Evolutionary conservation across 2,888 invertebrate species (phyloP).

Genomic region (Andrena praecox): DNA sequence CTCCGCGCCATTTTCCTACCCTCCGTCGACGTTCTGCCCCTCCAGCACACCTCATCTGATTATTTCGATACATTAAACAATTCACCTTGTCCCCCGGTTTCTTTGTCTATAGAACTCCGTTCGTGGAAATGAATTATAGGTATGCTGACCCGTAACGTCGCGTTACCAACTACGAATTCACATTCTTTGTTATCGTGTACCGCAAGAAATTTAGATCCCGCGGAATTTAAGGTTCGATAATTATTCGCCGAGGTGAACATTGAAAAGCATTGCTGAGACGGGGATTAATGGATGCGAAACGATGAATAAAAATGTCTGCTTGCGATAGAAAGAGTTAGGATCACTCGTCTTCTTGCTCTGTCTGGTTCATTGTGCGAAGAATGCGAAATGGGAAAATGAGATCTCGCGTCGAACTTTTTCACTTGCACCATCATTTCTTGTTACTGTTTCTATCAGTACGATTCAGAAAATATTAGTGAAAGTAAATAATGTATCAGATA

Average conservation of each 20-base stretch:
- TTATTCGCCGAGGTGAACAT: background rate
- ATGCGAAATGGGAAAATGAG: background rate
- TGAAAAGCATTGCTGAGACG: background rate
- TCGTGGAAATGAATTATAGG: background rate
- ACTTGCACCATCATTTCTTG: background rate
- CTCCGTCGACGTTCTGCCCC: background rate
- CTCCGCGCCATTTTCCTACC: constrained; percentile 4
- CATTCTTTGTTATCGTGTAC: background rate
- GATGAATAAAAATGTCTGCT: background rate
- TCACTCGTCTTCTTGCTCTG: background rate
- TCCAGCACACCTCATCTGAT: background rate
- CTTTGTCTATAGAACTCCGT: background rate
- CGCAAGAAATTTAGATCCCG: background rate
- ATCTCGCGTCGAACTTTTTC: too few relatives aligned
- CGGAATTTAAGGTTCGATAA: background rate
- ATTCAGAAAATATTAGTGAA: background rate
- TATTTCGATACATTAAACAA: constrained; percentile 40
- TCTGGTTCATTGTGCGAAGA: background rate
- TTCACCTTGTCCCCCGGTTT: background rate
- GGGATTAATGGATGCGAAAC: background rate
- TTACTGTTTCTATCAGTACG: background rate
- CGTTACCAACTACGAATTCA: background rate
- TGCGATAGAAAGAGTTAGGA: background rate
- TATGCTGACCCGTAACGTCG: background rate
- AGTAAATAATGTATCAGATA: background rate